phyloP scores from a whole-genome alignment of 2,888 invertebrate genomes.

The Mycalesis mineus region DNA sequence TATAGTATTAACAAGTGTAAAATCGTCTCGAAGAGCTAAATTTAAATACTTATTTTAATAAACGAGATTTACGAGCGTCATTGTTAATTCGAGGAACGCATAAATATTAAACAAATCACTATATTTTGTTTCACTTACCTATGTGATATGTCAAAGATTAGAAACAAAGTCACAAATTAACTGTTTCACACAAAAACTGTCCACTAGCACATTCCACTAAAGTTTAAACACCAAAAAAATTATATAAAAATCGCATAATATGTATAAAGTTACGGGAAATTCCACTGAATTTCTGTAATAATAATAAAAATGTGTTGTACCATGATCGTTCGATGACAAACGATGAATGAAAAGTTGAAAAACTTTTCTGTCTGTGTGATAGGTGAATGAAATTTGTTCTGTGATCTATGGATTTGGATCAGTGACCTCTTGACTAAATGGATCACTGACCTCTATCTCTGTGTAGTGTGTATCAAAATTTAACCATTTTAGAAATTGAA shows the following conservation, averaged over 20 bases:
- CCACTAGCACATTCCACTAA: slow-evolving; percentile 4
- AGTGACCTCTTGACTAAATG: too few relatives aligned
- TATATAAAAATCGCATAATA: background rate
- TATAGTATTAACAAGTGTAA: too few relatives aligned
- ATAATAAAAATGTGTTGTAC: background rate
- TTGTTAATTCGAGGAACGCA: background rate
- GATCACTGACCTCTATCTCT: too few relatives aligned
- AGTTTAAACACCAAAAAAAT: background rate
- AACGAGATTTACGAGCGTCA: background rate
- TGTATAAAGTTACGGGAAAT: background rate
- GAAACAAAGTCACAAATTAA: background rate
- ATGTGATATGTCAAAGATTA: background rate
- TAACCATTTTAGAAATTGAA: too few relatives aligned
- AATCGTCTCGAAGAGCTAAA: background rate
- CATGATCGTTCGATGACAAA: background rate
- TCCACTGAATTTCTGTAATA: background rate
- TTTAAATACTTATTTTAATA: background rate
- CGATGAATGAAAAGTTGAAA: background rate
- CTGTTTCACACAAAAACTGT: background rate
- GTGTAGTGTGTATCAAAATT: too few relatives aligned
- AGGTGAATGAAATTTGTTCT: background rate
- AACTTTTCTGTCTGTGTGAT: background rate
- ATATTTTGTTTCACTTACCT: background rate
- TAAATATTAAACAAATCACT: background rate
- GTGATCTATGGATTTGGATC: background rate